Evolutionary conservation across 2,797 vertebrate genomes (phyloP), one percentile per base, ranked within the genome.

Genomic region (Betta splendens): DNA sequence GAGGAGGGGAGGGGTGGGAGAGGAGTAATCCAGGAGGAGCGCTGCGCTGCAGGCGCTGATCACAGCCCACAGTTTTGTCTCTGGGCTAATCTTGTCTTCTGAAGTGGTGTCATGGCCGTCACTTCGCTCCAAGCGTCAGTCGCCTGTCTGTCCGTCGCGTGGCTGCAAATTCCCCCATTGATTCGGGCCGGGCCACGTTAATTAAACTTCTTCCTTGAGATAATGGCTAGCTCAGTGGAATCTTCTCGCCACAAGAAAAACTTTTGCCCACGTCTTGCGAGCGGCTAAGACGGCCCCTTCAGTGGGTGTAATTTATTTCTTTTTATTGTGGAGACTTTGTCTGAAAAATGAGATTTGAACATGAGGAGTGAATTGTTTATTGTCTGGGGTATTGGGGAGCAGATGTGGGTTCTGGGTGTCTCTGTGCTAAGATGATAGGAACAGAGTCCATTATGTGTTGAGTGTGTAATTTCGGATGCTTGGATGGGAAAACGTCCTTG

Each of bases 171-270:
- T 91, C 90, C 88, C 84, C 85, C 79, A 89, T 90, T 92, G 91
- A 92, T 90, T 91, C 85, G 78, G 72, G 85, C 79, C 69, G 80
- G 87, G 85, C 85, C 79, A 89, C 91, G 92, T 92, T 93, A 93
- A 93, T 93, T 93, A 93, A n/a, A 93, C 91, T 93, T 89, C 75
- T 71, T 80, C 54, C 58, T 79, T 86, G 75, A 92, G 91, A 93
- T 91, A 93, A 93, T 91, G 76, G 86, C 71, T 36, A 78, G 86
- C 81, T 82, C 84, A 80, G 84, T 87, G 80, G 85, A 88, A 87
- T 88, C 85, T 83, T 75, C 74, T 75, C 17, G 64, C 65, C 63
- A 60, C 47, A 58, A 77, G 72, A 82, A 81, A 89, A 91, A 89
- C 81, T 89, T 90, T 86, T 79, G 63, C 44, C 75, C 47, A 53